These are phyloP conservation scores for Baronia brevicornis DNA, from an alignment of 2,888 invertebrate genomes.

Conservation along the genomic window DNA sequence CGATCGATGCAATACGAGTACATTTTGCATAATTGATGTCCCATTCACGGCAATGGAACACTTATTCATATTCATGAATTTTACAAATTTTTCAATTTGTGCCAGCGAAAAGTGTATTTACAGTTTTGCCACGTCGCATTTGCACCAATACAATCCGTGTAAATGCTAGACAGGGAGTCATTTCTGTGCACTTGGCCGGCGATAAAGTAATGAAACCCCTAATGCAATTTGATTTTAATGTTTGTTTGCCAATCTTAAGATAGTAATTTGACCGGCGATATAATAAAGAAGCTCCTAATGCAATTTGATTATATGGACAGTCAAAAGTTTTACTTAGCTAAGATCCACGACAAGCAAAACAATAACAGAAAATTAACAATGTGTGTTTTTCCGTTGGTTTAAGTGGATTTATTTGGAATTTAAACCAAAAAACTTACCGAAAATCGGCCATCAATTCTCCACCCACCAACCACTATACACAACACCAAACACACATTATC, in stretches of 20 bases:
- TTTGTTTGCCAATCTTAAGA: slow-evolving; percentile 26
- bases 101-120: slow-evolving; percentile 60
- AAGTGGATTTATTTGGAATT: no score
- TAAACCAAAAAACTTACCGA: no score
- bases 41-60: slow-evolving; percentile 62
- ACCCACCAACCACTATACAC: no score
- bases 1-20: slow-evolving; percentile 58
- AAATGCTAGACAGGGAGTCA: slow-evolving; percentile 47
- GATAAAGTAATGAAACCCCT: slow-evolving; percentile 48
- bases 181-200: slow-evolving; percentile 25
- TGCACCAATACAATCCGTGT: slow-evolving; percentile 61
- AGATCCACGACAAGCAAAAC: no score
- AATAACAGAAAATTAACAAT: no score
- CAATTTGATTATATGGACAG: no score
- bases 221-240: slow-evolving; percentile 56
- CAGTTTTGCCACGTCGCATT: slow-evolving; percentile 54
- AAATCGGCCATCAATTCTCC: no score
- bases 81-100: slow-evolving; percentile 69
- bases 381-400: no score
- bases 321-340: no score
- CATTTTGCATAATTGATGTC: slow-evolving; percentile 72
- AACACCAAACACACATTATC: no score
- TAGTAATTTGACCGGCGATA: no score
- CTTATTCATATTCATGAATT: slow-evolving; percentile 74
- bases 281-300: no score